Evolutionary conservation across 2,113 vertebrate species (phyloP).

Genomic region (Antechinus flavipes): DNA sequence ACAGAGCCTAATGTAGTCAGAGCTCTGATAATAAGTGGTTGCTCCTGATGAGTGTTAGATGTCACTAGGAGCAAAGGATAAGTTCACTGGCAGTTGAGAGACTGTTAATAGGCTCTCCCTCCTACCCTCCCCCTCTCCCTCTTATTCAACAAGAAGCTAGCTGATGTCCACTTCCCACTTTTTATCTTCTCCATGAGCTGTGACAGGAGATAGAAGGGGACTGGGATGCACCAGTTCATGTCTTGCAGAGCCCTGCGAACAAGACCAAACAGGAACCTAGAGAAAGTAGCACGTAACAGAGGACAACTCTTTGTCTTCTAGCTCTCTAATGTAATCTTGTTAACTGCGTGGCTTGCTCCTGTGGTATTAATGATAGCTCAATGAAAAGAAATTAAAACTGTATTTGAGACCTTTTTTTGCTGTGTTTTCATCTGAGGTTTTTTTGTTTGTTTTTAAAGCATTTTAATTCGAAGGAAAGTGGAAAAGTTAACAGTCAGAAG

Average conservation of each 20-base stretch:
- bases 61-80: background rate
- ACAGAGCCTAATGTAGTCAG: conserved; percentile 23
- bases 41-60: background rate
- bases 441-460: conserved; percentile 7
- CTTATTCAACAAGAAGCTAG: background rate
- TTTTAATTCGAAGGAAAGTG: conserved; percentile 81
- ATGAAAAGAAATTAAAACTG: conserved; percentile 15
- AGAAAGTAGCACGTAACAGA: conserved; percentile 26
- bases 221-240: background rate
- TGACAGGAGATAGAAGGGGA: background rate
- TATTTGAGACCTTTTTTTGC: conserved; percentile 14
- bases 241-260: conserved; percentile 4
- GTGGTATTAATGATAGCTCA: conserved; percentile 38
- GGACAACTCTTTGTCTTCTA: background rate
- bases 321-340: conserved; percentile 30
- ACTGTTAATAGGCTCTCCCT: background rate
- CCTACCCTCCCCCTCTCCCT: background rate
- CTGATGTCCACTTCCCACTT: background rate
- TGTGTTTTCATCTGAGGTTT: conserved; percentile 56
- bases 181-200: background rate
- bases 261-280: background rate
- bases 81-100: background rate
- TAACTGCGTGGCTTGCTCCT: conserved; percentile 13
- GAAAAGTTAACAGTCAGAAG: conserved; percentile 74
- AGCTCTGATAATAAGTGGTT: background rate